Evolutionary conservation across 1,140 invertebrate species (phyloP).

Genomic region (Caerostris darwini): DNA sequence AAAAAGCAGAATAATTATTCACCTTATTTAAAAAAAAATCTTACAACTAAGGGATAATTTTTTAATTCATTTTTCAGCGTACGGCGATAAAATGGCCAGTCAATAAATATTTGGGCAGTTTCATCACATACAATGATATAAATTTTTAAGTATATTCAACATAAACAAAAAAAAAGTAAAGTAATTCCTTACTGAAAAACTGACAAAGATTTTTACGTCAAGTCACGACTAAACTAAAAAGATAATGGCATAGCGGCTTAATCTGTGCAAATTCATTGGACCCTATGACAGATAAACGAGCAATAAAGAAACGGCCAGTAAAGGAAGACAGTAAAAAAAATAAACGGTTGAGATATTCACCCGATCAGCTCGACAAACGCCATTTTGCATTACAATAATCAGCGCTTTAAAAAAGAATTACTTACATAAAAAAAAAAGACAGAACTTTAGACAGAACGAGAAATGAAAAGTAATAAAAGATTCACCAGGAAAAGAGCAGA

Average conservation of each 20-base stretch:
- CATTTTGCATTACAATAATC: constrained; percentile 36
- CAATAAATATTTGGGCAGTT: no score
- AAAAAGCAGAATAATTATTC: no score
- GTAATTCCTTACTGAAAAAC: no score
- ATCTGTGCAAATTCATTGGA: constrained; percentile 1
- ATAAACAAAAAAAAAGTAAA: no score
- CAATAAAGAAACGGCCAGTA: background rate
- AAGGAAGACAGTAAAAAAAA: background rate
- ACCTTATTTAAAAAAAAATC: no score
- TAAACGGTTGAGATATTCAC: background rate
- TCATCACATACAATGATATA: no score
- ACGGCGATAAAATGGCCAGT: no score
- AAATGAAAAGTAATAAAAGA: background rate
- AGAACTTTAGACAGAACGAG: background rate
- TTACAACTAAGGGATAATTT: no score
- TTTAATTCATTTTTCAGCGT: no score
- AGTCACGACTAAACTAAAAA: no score
- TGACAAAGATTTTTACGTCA: no score
- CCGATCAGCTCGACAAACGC: constrained; percentile 7
- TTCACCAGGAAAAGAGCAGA: background rate
- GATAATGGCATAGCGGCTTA: background rate
- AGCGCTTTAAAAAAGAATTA: background rate
- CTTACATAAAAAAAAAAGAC: constrained; percentile 8
- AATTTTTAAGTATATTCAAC: no score
- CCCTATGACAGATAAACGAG: background rate